Percentiles rank a stretch among this genome's conserved stretches.
Evolutionary conservation across 2,888 invertebrate species (phyloP).

Genomic region (Silvanus unidentatus): DNA sequence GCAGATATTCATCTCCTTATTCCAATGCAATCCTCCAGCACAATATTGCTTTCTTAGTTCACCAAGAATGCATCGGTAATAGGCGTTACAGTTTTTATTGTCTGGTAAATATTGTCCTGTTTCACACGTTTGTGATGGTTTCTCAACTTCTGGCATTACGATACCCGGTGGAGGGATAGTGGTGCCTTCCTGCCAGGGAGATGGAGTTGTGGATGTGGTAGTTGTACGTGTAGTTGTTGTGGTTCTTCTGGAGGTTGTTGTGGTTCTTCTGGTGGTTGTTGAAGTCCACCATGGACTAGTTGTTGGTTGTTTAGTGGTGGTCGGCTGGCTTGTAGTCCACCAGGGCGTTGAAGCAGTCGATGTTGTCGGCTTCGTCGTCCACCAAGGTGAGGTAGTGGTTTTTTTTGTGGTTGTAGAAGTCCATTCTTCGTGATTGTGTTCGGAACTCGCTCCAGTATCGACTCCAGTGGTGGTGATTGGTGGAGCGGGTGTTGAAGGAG

Average conservation of each 20-base stretch:
- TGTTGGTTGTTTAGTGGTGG: slow-evolving; percentile 30
- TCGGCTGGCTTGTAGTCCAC: slow-evolving; percentile 21
- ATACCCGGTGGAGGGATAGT: slow-evolving; percentile 46
- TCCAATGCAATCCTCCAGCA: slow-evolving; percentile 79
- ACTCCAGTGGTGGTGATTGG: slow-evolving; percentile 67
- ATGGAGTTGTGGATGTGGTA: slow-evolving; percentile 25
- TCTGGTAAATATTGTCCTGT: slow-evolving; percentile 54
- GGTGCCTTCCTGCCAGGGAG: slow-evolving; percentile 20
- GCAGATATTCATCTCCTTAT: slow-evolving; percentile 58
- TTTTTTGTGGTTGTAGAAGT: slow-evolving; percentile 9
- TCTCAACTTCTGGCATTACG: slow-evolving; percentile 45
- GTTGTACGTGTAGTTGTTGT: slow-evolving; percentile 29
- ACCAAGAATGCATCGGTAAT: slow-evolving; percentile 71
- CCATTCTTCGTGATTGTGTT: slow-evolving; percentile 22
- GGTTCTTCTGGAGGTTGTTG: slow-evolving; percentile 39
- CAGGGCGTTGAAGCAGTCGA: slow-evolving; percentile 19
- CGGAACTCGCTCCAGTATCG: slow-evolving; percentile 49
- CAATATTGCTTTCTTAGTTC: slow-evolving; percentile 66
- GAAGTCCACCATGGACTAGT: slow-evolving; percentile 37
- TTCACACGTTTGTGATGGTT: slow-evolving; percentile 39
- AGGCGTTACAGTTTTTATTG: slow-evolving; percentile 65
- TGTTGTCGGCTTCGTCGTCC: slow-evolving; percentile 31
- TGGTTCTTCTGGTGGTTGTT: slow-evolving; percentile 38
- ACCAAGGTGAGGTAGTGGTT: slow-evolving; percentile 14
- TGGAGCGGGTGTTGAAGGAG: slow-evolving; percentile 68